Base-by-base conservation (phyloP, 1,140 invertebrate genomes). In the Neuroterus valhalla region DNA sequence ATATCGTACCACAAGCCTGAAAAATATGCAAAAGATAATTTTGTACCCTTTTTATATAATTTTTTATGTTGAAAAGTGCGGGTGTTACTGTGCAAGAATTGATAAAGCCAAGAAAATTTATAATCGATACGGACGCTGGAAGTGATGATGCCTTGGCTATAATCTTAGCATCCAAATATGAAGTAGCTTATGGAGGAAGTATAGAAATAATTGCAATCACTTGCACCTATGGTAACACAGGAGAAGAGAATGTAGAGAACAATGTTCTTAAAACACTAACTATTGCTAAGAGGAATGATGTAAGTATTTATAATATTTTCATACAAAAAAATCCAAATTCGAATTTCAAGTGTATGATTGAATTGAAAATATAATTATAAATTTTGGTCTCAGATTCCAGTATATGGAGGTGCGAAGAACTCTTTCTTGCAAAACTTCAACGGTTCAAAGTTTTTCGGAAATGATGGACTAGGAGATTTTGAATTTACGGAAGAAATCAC, bases 141-240 rank as follows among this genome's bases (percentile, higher is more conserved):
- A 82, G 86, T 3, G 92, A 93, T 78, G 92, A 93, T 84, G 92
- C 91, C 1, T 78, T 89, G 46, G 92, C 91, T 19, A 81, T 93
- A 31, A 75, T 92, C 8, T 74, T 92, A 43, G 77, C 89, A 12
- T 69, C 92, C 3, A 78, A 78, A n/a, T 85, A 86, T 4, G 84
- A 91, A 78, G 3, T 17, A 44, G 68, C 71, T 12, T 72, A 86
- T 90, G 70, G 85, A 92, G 12, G 73, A 5, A 48, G 73, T 14
- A 81, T 80, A 45, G 42, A 88, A 72, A 71, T 88, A 15, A 74
- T 93, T 66, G 94, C 90, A 0, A 91, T 95, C 17, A 94, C 93
- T 10, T 92, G 92, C 76, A 89, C 91, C 3, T 90, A 92, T 79
- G 94, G 94, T 0, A 94, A 94, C 75, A 92, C 93, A 0, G 79